Conservation (phyloP, 2,797 vertebrate genomes). For the Zenarchopterus dispar region DNA sequence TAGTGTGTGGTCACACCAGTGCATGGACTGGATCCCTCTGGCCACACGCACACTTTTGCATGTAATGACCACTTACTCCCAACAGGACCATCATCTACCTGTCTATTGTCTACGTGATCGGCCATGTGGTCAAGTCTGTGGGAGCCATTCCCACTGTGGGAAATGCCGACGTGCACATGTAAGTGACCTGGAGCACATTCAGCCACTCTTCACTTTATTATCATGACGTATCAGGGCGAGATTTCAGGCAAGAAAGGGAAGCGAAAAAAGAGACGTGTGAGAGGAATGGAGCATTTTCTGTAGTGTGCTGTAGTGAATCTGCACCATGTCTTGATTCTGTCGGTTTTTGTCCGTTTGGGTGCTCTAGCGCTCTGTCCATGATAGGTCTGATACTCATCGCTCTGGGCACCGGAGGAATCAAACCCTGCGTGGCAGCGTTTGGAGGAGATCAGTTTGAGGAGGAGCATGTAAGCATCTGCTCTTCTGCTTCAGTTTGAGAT, state of each 20-base stretch:
- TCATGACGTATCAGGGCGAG: too few species aligned
- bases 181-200: constrained; percentile 66
- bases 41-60: constrained; percentile 8
- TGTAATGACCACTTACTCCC: constrained; percentile 51
- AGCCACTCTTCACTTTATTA: neutral
- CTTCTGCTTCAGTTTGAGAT: neutral
- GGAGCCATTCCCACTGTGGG: constrained; percentile 92
- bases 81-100: constrained; percentile 96
- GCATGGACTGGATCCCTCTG: constrained; percentile 12
- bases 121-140: constrained; percentile 93
- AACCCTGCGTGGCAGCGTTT: constrained; percentile 96
- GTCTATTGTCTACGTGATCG: constrained; percentile 92
- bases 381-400: constrained; percentile 91
- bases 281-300: too few species aligned
- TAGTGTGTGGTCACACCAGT: neutral
- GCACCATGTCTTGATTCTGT: constrained; percentile 11
- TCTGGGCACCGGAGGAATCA: constrained; percentile 96
- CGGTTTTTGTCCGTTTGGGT: constrained; percentile 31
- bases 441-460: constrained; percentile 98
- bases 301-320: too few species aligned
- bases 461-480: constrained; percentile 85
- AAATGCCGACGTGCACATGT: constrained; percentile 86
- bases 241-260: too few species aligned
- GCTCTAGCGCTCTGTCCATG: constrained; percentile 88
- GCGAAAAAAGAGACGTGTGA: too few species aligned